These are phyloP conservation scores for Heliconius hermathena DNA, from an alignment of 1,140 invertebrate genomes.

Conservation along the genomic window DNA sequence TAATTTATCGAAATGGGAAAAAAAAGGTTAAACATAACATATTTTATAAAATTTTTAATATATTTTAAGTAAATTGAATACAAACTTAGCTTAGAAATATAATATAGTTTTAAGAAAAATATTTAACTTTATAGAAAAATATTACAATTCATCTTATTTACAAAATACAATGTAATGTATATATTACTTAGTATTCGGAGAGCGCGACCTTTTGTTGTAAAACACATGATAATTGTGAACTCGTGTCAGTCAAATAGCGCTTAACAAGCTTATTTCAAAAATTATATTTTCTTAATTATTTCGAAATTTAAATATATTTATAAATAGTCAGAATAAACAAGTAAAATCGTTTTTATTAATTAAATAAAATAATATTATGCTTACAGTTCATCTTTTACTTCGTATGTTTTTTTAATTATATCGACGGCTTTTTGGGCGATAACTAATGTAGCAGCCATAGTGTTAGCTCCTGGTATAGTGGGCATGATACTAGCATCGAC, in stretches of 20 bases:
- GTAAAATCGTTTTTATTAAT: too few species aligned
- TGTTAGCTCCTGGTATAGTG: conserved; percentile 87
- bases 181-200: too few species aligned
- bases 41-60: too few species aligned
- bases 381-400: conserved; percentile 51
- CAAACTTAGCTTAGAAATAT: too few species aligned
- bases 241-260: not conserved
- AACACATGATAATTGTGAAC: not conserved
- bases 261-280: not conserved
- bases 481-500: conserved; percentile 93
- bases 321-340: not conserved
- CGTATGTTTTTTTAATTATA: conserved; percentile 84
- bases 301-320: not conserved
- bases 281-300: not conserved
- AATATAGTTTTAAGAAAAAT: too few species aligned
- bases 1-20: too few species aligned
- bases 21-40: too few species aligned
- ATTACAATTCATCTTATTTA: not conserved
- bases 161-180: too few species aligned
- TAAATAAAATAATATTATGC: not conserved
- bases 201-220: not conserved
- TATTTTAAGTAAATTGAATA: too few species aligned
- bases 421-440: conserved; percentile 90
- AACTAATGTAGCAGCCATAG: conserved; percentile 89
- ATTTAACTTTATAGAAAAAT: too few species aligned